Percentiles rank a stretch among this genome's conserved stretches.
phyloP scores from a whole-genome alignment of 2,113 vertebrate species.

The Physeter macrocephalus region DNA sequence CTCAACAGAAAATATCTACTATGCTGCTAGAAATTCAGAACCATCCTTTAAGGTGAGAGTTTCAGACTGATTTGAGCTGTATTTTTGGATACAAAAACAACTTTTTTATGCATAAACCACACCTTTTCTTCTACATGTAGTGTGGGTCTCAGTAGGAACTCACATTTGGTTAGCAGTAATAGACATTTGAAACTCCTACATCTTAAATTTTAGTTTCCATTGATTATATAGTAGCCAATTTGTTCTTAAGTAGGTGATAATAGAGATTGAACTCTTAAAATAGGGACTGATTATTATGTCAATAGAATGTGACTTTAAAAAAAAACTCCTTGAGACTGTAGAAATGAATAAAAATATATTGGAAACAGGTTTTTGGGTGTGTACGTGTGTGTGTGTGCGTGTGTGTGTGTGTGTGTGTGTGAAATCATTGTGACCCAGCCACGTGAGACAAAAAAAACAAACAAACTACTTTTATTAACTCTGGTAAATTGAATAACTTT shows the following conservation, averaged over 20 bases:
- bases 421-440: background rate
- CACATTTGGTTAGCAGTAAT: background rate
- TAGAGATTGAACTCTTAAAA: slow-evolving; percentile 38
- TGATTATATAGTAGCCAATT: slow-evolving; percentile 20
- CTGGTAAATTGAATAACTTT: background rate
- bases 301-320: background rate
- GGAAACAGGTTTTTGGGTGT: background rate
- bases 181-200: background rate
- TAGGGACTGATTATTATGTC: slow-evolving; percentile 8
- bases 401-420: background rate
- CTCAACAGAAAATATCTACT: background rate
- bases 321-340: background rate
- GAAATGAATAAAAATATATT: background rate
- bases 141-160: background rate
- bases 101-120: background rate
- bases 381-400: too few species aligned
- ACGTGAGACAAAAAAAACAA: background rate
- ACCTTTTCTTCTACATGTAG: background rate
- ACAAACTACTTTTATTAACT: background rate
- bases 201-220: background rate
- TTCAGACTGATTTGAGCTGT: background rate
- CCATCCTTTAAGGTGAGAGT: background rate
- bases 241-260: slow-evolving; percentile 7
- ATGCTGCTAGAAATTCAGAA: background rate
- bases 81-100: background rate